A percentile compares a stretch with the other conserved stretches of the same genome.
These are phyloP conservation scores for Takifugu rubripes DNA, from an alignment of 2,797 vertebrate genomes.

Conservation along the genomic window DNA sequence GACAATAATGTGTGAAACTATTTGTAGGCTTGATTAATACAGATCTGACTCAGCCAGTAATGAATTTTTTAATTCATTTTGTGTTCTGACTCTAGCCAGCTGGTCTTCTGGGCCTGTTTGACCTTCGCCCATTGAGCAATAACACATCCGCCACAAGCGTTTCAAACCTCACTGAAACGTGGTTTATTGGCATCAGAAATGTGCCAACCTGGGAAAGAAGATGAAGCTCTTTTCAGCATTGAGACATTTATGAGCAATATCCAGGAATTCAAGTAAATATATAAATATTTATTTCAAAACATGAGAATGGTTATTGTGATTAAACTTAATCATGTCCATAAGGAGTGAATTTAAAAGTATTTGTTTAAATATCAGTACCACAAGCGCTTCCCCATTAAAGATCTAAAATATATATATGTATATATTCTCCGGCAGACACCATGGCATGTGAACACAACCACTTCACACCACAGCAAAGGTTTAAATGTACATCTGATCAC, in stretches of 20 bases:
- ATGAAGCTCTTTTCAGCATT: neutral
- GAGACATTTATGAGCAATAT: slow-evolving; percentile 8
- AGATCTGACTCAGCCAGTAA: too few species aligned
- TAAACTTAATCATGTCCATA: slow-evolving; percentile 67
- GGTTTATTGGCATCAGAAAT: neutral
- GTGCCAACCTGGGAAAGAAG: too few species aligned
- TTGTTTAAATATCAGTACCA: slow-evolving; percentile 65
- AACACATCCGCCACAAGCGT: too few species aligned
- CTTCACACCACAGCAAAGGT: slow-evolving; percentile 66
- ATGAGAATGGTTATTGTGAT: slow-evolving; percentile 71
- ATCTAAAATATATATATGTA: slow-evolving; percentile 44
- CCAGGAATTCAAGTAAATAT: slow-evolving; percentile 46
- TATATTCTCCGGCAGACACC: slow-evolving; percentile 46
- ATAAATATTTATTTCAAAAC: slow-evolving; percentile 80
- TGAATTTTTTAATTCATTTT: too few species aligned
- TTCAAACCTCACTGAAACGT: neutral
- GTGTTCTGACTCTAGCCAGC: too few species aligned
- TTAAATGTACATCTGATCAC: slow-evolving; percentile 59
- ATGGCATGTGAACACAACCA: slow-evolving; percentile 69
- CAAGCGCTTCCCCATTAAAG: slow-evolving; percentile 55
- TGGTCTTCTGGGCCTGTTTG: too few species aligned
- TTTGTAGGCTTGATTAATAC: too few species aligned
- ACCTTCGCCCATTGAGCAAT: too few species aligned
- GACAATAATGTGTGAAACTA: too few species aligned
- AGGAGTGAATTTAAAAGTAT: slow-evolving; percentile 62